Base-by-base conservation (phyloP, 2,113 vertebrate species). In the Toxotes jaculatrix region DNA sequence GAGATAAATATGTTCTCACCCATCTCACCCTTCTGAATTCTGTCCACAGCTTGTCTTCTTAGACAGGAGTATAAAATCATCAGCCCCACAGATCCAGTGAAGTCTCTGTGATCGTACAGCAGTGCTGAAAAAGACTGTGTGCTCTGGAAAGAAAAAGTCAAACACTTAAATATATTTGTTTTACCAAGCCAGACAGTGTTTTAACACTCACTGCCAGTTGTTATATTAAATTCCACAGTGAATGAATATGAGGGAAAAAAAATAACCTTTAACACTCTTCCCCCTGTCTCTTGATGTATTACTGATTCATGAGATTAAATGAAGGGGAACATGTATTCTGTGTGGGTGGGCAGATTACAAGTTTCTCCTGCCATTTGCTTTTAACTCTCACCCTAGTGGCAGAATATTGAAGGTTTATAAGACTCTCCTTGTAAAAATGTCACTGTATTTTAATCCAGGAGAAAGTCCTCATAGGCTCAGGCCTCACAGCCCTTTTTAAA, bases 261-360 rank as follows among this genome's bases (percentile, higher is more conserved):
- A 17, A 34, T 40, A 38, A 68, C 62, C 60, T 67, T 43, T 9
- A 64, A 43, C 66, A 47, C 55, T 6, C 63, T 27, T 27, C 19
- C 56, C 31, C 16, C 12, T 14, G 62, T 55, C 72, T 74, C 77
- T 56, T 63, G 49, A 43, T 69, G 23, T 61, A 76, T 91, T 87
- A 88, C 82, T 87, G 75, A 93, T 90, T 91, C 80, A 90, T 87
- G 84, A 84, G 86, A 80, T 61, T 81, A 85, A 89, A 91, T 90
- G 87, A 91, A 90, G 89, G 77, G 78, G 88, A 91, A 90, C 73
- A 19, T 88, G 77, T 88, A 27, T 64, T 84, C 57, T 66, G 23
- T 69, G 87, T 88, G 74, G 59, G 77, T 8, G 76, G 71, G 79
- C 64, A 40, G 43, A 74, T 68, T 43, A 85, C 84, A 90, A 80